A percentile compares a stretch with the other conserved stretches of the same genome.
phyloP scores from a whole-genome alignment of 2,797 vertebrate genomes.

The Esox masquinongy region DNA sequence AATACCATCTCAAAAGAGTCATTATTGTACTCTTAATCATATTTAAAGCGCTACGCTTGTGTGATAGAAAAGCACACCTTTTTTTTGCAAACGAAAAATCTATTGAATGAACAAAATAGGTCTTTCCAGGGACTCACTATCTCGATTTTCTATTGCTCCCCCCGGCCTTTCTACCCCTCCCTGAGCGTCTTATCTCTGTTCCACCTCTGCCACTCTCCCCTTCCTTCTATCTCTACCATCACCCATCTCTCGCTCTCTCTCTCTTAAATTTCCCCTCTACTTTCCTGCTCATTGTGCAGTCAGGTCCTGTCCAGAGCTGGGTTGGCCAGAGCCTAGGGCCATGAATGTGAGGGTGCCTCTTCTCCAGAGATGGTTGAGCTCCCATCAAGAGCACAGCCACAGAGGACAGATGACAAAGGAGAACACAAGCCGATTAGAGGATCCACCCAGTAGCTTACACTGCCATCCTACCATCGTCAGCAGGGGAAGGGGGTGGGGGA shows the following conservation, averaged over 20 bases:
- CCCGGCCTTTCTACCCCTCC: background rate
- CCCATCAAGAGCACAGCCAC: conserved; percentile 26
- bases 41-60: background rate
- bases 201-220: background rate
- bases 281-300: conserved; percentile 24
- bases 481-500: conserved; percentile 19
- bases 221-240: too few species aligned
- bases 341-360: conserved; percentile 34
- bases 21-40: background rate
- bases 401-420: conserved; percentile 55
- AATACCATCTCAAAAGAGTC: conserved; percentile 4
- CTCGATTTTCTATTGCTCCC: background rate
- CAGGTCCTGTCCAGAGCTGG: conserved; percentile 20
- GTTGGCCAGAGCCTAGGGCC: conserved; percentile 9
- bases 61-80: background rate
- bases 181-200: background rate
- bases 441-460: conserved; percentile 57
- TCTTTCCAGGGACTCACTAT: background rate
- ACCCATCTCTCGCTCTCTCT: background rate
- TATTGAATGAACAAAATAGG: background rate
- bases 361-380: conserved; percentile 36
- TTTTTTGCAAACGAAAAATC: background rate
- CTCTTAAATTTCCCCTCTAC: background rate
- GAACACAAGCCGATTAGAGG: conserved; percentile 57
- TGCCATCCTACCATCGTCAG: conserved; percentile 37